Base-by-base conservation (phyloP, 2,888 invertebrate genomes). In the Tridacna crocea region DNA sequence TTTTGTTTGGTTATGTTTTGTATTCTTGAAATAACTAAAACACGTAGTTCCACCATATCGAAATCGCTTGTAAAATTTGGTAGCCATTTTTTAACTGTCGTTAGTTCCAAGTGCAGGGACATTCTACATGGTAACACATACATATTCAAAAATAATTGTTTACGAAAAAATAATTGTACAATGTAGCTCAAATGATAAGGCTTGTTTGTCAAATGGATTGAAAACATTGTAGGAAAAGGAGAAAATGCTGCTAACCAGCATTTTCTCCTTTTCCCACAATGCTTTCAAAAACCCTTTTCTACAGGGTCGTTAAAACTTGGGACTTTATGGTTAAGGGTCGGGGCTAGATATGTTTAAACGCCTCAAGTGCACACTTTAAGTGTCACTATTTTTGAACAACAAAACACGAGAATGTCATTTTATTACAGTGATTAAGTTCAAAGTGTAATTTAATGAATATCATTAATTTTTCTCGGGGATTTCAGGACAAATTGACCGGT, bases 401-500 rank as follows among this genome's bases (percentile, higher is more conserved):
- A 79, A 84, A 84, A 81, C 76, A 79, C 81, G 81, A 77, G 72
- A 76, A 75, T 61, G 51, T 60, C 75, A 75, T 80, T 84, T 84
- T 80, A 84, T 80, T 84, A 80, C 75, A 80, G 82, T 77, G 79
- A 83, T 85, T 85, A 81, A 85, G 81, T 79, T 81, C 83, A 79
- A 85, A 85, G 85, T 79, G 81, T 83, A 75, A 79, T 79, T 85
- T 83, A 83, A 83, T 85, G 85, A 83, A 79, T 80, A 72, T 77
- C 74, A 81, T 85, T 85, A 85, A 77, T 79, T 81, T 74, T 73
- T 58, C 46, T 24, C 22, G 19, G 77, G 72, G 79, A 74, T 75
- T 72, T 77, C 74, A 75, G 84, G 82, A 82, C 84, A 84, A 79
- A 80, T 77, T 82, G 84, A 82, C 84, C 84, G 73, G 66, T 65